Evolutionary conservation across 2,113 vertebrate species (phyloP), one percentile per base, ranked within the genome.

Genomic region (Trematocara marginatum): DNA sequence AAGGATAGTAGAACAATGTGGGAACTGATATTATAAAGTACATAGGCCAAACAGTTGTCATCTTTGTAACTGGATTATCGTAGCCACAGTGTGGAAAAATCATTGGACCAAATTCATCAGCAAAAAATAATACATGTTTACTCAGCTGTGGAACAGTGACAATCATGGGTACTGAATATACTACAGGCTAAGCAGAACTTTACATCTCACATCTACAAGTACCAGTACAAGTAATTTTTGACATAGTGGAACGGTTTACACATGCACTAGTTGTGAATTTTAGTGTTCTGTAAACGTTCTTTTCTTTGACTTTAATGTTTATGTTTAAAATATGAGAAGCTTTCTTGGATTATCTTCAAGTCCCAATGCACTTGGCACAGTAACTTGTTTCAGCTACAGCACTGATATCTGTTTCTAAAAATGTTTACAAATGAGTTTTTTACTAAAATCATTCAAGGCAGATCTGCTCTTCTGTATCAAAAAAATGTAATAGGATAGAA

Each of bases 401-500:
- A 40, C 31, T 64, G 40, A 82, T 51, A 79, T 49, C 64, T 61
- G 16, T 61, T 45, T 88, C 42, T 79, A n/a, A 90, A 82, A 59
- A 69, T 20, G 18, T 20, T 38, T 66, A 31, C 54, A 29, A 57
- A 64, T n/a, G 1, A 40, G 18, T 40, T 20, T 66, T 35, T 38
- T 38, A 12, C 34, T 66, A 20, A 66, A 20, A 40, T 38, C 34
- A 64, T 38, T 38, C 2, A 38, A 29, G 54, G 23, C 54, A 29
- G 12, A 57, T 83, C 53, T 84, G 78, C 42, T 83, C 85, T 80
- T 84, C 61, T 42, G 42, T 80, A 74, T 64, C 69, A 87, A n/a
- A 86, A 87, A 66, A 38, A 38, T 88, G 45, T 86, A 88, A 90
- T 88, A 81, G 31, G 16, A 79, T 35, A 59, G 64, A 52, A 40